A percentile compares a stretch with the other conserved stretches of the same genome.
These are phyloP conservation scores for Ptilodon capucinus DNA, from an alignment of 2,888 invertebrate species.

Conservation along the genomic window DNA sequence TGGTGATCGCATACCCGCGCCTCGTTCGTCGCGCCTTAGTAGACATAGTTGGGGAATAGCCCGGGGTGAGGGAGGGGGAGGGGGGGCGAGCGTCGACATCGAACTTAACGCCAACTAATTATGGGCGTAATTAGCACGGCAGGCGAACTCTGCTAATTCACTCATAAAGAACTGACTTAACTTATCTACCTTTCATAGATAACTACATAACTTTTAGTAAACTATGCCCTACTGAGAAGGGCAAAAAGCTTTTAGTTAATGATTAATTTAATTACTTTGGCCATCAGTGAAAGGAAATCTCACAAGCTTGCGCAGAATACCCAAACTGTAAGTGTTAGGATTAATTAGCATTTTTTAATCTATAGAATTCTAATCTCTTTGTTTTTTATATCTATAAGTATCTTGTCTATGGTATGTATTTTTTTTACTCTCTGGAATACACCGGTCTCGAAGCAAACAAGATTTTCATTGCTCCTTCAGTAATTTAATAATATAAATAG, in stretches of 20 bases:
- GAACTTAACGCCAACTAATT: slow-evolving; percentile 17
- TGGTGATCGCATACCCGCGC: background rate
- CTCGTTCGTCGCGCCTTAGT: background rate
- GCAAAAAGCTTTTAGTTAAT: background rate
- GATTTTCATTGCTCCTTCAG: too few species aligned
- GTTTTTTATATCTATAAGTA: too few species aligned
- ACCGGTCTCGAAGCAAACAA: too few species aligned
- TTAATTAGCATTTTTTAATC: too few species aligned
- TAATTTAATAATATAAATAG: too few species aligned
- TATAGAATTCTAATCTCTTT: too few species aligned
- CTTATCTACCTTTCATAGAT: too few species aligned
- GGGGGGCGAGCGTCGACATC: background rate
- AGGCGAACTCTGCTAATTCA: slow-evolving; percentile 4
- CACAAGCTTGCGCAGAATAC: too few species aligned
- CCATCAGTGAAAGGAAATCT: too few species aligned
- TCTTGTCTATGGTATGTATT: too few species aligned
- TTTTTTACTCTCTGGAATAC: too few species aligned
- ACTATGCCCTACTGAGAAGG: background rate
- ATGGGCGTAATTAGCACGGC: slow-evolving; percentile 15
- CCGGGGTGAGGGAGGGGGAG: background rate
- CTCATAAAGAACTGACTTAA: slow-evolving; percentile 1
- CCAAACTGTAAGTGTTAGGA: too few species aligned
- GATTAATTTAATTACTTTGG: background rate
- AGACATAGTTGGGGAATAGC: background rate
- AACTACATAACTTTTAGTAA: background rate